Base-by-base conservation (phyloP, 1,140 invertebrate species). In the Anastrepha obliqua region DNA sequence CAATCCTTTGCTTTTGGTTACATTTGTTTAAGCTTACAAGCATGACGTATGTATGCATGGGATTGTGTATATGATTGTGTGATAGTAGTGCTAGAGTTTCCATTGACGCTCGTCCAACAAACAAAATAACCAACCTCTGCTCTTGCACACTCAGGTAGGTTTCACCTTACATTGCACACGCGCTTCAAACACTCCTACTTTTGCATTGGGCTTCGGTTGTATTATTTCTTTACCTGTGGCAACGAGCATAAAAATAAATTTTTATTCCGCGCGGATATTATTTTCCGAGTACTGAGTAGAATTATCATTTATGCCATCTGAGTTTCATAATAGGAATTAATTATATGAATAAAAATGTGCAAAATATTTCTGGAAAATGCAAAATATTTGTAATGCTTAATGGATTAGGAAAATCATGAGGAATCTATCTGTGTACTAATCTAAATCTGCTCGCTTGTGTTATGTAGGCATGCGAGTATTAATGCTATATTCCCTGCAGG, bases 231-330 rank as follows among this genome's bases (percentile, higher is more conserved):
- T 55, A 55, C 51, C 51, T 55, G 6, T 55, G 51, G 6, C 11
- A 55, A 55, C 11, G 51, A 8, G 11, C 2, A 55, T 55, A 55
- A 55, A 62, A 74, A n/a, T 74, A 74, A 44, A n/a, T 74, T 74
- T 44, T 47, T 74, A 74, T 74, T 74, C 67, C 42, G 6, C 5
- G 42, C 67, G 67, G 67, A 74, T 74, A 74, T 74, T 74, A 47
- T 47, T 74, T 74, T 74, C 42, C 67, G 67, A 44, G 67, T 44
- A 74, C 5, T 47, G 29, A 15, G 15, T 11, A 44, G 67, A 74
- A 74, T 74, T 74, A 44, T 17, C 42, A 74, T 44, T 74, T 15
- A 47, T 74, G 67, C 42, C 42, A 74, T 15, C 42, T 42, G 42
- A 67, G 39, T 67, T 67, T 15, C 29, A 29, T 5, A n/a, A 6